phyloP scores from a whole-genome alignment of 2,797 vertebrate genomes.

The Lepus townsendii region DNA sequence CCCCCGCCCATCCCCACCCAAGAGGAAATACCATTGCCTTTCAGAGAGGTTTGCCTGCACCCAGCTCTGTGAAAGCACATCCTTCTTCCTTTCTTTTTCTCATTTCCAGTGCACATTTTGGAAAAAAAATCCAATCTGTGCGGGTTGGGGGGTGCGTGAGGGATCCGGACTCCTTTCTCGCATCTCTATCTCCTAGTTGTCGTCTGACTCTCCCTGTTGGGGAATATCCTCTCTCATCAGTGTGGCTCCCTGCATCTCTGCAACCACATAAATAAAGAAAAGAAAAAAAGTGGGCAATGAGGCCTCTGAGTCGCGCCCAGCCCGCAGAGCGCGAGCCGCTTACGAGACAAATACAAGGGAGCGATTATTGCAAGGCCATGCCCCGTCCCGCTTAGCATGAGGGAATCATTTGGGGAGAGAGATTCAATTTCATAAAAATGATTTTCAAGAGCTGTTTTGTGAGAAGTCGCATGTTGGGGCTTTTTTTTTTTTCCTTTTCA shows the following conservation, averaged over 20 bases:
- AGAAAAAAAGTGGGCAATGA: neutral
- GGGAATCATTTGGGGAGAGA: constrained; percentile 84
- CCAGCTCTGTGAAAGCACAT: accelerated
- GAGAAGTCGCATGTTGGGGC: constrained; percentile 76
- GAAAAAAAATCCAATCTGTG: neutral
- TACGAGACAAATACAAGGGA: constrained; percentile 65
- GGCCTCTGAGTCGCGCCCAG: neutral
- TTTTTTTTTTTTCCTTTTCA: constrained; percentile 80
- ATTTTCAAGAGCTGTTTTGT: constrained; percentile 85
- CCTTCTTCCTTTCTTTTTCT: neutral
- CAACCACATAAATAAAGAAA: constrained; percentile 42
- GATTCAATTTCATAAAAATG: constrained; percentile 87
- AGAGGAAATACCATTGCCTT: neutral
- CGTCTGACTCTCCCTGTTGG: neutral
- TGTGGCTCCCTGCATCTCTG: neutral
- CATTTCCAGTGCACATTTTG: neutral
- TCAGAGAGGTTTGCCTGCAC: neutral
- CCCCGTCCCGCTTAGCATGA: constrained; percentile 71
- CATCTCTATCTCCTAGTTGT: neutral
- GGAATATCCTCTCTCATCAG: neutral
- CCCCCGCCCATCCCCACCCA: too few species aligned
- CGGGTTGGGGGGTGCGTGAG: too few species aligned
- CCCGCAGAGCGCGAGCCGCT: constrained; percentile 35
- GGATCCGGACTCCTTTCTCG: neutral
- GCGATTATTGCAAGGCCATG: constrained; percentile 54